Conservation (phyloP, 1,140 invertebrate genomes). For the Brachionus rubens region DNA sequence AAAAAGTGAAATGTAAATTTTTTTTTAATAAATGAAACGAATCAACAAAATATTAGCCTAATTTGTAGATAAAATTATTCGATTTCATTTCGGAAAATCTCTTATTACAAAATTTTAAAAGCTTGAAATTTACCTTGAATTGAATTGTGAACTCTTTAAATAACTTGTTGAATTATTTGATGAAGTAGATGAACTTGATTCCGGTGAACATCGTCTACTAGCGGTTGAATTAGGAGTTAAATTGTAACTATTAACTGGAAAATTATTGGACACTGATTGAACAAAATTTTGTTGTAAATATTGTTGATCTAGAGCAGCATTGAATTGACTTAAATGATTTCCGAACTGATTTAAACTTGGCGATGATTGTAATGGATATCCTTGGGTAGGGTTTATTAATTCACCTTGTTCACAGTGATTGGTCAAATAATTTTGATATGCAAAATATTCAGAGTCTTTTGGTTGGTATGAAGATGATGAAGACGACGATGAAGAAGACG, state of each 20-base stretch:
- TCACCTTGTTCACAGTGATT: background rate
- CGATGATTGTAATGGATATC: conserved; percentile 4
- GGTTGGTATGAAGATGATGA: conserved; percentile 32
- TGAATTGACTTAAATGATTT: background rate
- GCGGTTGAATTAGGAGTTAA: background rate
- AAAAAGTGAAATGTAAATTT: background rate
- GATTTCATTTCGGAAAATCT: background rate
- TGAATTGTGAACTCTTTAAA: background rate
- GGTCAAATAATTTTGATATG: conserved; percentile 16
- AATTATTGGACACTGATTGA: background rate
- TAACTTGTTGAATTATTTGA: background rate
- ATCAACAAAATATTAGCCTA: conserved; percentile 32
- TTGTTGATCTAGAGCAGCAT: background rate
- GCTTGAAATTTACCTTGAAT: conserved; percentile 3
- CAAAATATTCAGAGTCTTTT: conserved; percentile 35
- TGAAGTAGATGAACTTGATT: background rate
- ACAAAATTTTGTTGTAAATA: conserved; percentile 28
- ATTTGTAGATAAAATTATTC: conserved; percentile 19
- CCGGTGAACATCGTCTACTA: conserved; percentile 25
- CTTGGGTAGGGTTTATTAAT: background rate
- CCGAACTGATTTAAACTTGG: conserved; percentile 11
- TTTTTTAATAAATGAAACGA: conserved; percentile 8
- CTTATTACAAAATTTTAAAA: background rate
- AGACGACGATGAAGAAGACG: conserved; percentile 34
- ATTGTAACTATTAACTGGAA: conserved; percentile 3